Evolutionary conservation across 2,113 vertebrate species (phyloP).

Genomic region (Rissa tridactyla): DNA sequence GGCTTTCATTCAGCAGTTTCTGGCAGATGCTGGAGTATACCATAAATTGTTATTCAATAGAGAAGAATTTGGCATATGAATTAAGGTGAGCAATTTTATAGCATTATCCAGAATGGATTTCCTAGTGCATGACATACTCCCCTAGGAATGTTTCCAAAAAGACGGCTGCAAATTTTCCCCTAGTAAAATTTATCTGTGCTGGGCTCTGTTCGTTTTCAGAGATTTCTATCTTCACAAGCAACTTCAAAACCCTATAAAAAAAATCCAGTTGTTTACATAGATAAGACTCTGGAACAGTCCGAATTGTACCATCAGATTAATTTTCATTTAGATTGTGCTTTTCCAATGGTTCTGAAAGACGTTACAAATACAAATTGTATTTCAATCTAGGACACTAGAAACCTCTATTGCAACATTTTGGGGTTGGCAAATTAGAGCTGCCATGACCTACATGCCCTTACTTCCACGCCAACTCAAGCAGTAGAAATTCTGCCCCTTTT

Average conservation of each 20-base stretch:
- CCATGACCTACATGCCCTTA: background rate
- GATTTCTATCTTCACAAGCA: slow-evolving; percentile 14
- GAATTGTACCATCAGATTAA: background rate
- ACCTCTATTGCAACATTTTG: background rate
- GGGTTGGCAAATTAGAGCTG: background rate
- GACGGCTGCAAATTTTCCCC: background rate
- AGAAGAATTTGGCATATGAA: slow-evolving; percentile 58
- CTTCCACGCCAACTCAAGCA: background rate
- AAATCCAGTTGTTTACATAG: background rate
- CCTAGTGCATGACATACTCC: slow-evolving; percentile 46
- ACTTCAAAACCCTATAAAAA: background rate
- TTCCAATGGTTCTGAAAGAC: background rate
- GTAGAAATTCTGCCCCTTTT: background rate
- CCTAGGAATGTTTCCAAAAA: slow-evolving; percentile 64
- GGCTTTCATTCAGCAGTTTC: slow-evolving; percentile 56
- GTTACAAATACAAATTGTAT: background rate
- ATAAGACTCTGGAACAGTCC: background rate
- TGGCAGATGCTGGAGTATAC: slow-evolving; percentile 19
- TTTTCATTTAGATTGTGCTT: slow-evolving; percentile 20
- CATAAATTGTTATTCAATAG: slow-evolving; percentile 56
- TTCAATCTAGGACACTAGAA: background rate
- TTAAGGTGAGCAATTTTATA: slow-evolving; percentile 64
- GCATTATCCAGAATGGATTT: slow-evolving; percentile 60
- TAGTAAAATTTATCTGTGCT: slow-evolving; percentile 21
- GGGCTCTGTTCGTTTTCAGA: slow-evolving; percentile 15